These are phyloP conservation scores for Hyposoter didymator DNA, from an alignment of 2,888 invertebrate genomes.

Conservation along the genomic window DNA sequence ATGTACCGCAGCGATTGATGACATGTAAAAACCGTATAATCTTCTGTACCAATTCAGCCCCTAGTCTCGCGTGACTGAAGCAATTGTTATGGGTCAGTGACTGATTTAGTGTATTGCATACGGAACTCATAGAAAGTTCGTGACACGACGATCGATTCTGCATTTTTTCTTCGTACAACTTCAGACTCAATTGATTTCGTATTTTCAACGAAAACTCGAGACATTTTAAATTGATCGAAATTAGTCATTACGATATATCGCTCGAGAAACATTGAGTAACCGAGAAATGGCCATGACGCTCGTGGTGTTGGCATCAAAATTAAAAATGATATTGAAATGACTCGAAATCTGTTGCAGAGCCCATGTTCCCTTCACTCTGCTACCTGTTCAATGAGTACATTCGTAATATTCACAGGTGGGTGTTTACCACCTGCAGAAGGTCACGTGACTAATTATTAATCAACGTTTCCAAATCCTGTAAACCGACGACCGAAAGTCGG, in stretches of 20 bases:
- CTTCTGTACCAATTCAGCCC: slow-evolving; percentile 58
- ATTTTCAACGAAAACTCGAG: not conserved
- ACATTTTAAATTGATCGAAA: not conserved
- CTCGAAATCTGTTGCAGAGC: not conserved
- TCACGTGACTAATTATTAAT: not conserved
- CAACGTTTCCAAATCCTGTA: not conserved
- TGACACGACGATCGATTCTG: slow-evolving; percentile 17
- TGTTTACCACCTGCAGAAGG: not conserved
- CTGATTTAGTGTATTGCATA: slow-evolving; percentile 64
- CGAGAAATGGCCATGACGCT: not conserved
- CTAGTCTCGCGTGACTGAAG: slow-evolving; percentile 68
- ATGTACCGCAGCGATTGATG: slow-evolving; percentile 60
- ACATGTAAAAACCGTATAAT: slow-evolving; percentile 66
- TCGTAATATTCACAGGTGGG: not conserved
- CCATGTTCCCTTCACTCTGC: not conserved
- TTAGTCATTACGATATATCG: not conserved
- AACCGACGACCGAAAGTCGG: not conserved
- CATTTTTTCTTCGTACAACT: slow-evolving; percentile 22
- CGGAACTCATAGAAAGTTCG: slow-evolving; percentile 31
- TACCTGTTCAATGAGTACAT: not conserved
- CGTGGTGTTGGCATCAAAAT: not conserved
- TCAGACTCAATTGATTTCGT: not conserved
- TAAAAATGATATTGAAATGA: not conserved
- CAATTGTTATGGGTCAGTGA: slow-evolving; percentile 83
- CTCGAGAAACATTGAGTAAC: not conserved